Conservation (phyloP, 2,888 invertebrate species). For the Cheilosia soror region DNA sequence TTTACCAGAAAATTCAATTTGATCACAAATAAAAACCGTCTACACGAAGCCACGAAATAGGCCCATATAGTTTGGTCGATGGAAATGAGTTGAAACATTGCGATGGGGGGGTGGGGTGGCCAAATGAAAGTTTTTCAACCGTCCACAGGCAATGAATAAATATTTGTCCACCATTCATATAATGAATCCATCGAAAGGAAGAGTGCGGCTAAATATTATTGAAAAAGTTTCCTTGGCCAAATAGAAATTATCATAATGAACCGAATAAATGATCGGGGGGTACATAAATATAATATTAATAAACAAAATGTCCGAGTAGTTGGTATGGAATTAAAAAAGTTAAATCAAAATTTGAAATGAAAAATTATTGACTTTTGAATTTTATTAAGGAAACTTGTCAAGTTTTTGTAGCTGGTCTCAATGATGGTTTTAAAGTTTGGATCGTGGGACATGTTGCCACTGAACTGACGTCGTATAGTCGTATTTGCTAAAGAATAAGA, state of each 20-base stretch:
- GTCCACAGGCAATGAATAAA: conserved; percentile 63
- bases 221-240: conserved; percentile 66
- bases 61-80: conserved; percentile 20
- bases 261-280: conserved; percentile 21
- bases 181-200: conserved; percentile 8
- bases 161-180: conserved; percentile 53
- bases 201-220: conserved; percentile 65
- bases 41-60: conserved; percentile 18
- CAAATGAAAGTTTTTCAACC: conserved; percentile 6
- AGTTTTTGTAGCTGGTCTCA: neutral
- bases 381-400: neutral
- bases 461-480: no score
- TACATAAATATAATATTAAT: conserved; percentile 2
- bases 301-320: conserved; percentile 10
- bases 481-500: no score
- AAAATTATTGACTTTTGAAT: conserved; percentile 22
- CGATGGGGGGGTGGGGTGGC: conserved; percentile 22
- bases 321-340: conserved; percentile 58
- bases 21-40: conserved; percentile 38
- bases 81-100: conserved; percentile 8
- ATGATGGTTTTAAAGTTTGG: neutral
- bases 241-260: conserved; percentile 72
- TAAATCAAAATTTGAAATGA: conserved; percentile 37
- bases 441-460: no score
- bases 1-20: conserved; percentile 59